These are phyloP conservation scores for Sialis fuliginosa DNA, from an alignment of 2,888 invertebrate genomes.

Conservation along the genomic window DNA sequence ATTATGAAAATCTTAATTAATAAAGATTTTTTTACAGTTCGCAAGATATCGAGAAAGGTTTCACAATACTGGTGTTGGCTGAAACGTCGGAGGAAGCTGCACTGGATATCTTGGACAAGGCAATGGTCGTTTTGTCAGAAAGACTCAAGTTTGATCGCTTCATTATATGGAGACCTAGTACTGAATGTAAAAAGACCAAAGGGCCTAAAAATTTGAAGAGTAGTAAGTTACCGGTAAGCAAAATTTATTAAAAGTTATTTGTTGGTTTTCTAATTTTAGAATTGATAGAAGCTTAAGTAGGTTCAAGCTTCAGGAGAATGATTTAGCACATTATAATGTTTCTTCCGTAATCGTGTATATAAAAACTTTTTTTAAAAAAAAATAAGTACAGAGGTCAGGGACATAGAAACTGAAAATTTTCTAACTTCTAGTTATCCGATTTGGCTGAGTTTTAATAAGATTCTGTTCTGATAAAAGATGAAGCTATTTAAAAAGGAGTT, in stretches of 20 bases:
- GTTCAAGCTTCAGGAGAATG: too few species aligned
- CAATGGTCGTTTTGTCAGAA: constrained; percentile 27
- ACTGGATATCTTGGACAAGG: constrained; percentile 30
- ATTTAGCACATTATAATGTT: too few species aligned
- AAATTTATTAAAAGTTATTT: neutral
- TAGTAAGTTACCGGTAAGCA: constrained; percentile 22
- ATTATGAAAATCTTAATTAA: too few species aligned
- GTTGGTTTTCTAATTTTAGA: neutral
- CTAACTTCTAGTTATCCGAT: too few species aligned
- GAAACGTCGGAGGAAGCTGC: constrained; percentile 27
- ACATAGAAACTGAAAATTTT: too few species aligned
- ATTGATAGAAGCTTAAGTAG: too few species aligned
- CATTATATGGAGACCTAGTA: constrained; percentile 23
- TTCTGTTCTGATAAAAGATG: too few species aligned
- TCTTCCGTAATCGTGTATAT: too few species aligned
- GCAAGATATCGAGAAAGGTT: constrained; percentile 26
- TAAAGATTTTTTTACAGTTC: constrained; percentile 19
- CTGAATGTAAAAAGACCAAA: constrained; percentile 9
- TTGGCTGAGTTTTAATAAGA: too few species aligned
- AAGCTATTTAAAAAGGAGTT: too few species aligned
- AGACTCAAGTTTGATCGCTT: constrained; percentile 19
- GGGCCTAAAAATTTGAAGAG: constrained; percentile 13
- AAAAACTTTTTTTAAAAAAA: too few species aligned
- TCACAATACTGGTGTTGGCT: constrained; percentile 29
- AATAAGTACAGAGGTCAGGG: too few species aligned